Percentiles rank a stretch among this genome's conserved stretches.
Evolutionary conservation across 64 coral and sea anemone species (phyloP).

Genomic region (Actinia tenebrosa): DNA sequence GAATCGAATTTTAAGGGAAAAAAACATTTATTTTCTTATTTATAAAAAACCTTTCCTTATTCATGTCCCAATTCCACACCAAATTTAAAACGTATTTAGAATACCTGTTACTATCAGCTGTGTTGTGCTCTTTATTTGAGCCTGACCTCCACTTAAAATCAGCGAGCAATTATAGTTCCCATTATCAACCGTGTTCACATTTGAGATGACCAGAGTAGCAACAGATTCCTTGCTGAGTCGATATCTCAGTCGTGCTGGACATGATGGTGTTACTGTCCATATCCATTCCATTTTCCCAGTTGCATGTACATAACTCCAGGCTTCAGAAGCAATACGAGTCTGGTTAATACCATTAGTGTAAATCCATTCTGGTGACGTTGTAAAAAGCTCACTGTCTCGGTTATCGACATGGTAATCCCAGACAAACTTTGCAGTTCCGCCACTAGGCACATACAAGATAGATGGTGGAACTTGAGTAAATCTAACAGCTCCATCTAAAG

Average conservation of each 20-base stretch:
- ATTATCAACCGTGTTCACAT: not conserved
- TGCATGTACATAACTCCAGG: not conserved
- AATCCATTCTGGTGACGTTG: not conserved
- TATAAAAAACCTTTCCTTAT: too few species aligned
- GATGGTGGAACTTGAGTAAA: not conserved
- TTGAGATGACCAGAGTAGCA: constrained; percentile 14
- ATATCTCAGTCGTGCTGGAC: not conserved
- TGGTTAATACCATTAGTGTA: not conserved
- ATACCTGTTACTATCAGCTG: too few species aligned
- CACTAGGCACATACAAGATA: not conserved
- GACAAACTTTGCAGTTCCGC: not conserved
- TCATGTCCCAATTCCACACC: too few species aligned
- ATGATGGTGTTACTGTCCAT: not conserved
- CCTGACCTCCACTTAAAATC: too few species aligned
- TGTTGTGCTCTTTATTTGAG: too few species aligned
- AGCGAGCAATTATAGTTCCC: too few species aligned
- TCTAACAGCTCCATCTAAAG: not conserved
- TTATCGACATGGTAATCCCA: not conserved
- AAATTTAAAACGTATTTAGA: too few species aligned
- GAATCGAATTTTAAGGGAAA: too few species aligned
- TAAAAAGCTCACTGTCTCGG: not conserved
- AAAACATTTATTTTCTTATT: too few species aligned
- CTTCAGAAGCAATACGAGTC: not conserved
- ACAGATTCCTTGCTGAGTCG: not conserved
- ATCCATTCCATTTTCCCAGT: not conserved